phyloP scores from a whole-genome alignment of 2,113 vertebrate genomes.

The Picathartes gymnocephalus region DNA sequence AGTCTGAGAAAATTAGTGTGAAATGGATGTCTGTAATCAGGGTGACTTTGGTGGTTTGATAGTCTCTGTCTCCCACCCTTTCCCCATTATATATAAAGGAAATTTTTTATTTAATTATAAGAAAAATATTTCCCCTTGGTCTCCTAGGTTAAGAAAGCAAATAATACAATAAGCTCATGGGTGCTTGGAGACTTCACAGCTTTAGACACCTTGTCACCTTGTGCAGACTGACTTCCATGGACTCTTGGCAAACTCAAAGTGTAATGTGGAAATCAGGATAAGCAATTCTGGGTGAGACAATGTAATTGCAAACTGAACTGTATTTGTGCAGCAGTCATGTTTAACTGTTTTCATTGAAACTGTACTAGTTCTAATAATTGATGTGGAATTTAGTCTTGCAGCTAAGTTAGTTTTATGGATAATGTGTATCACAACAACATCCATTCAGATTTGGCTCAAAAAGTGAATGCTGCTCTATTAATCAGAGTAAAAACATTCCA shows the following conservation, averaged over 20 bases:
- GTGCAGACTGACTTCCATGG: accelerated
- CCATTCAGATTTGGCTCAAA: background rate
- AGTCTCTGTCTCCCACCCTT: background rate
- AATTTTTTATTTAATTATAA: background rate
- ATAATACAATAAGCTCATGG: background rate
- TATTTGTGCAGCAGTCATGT: background rate
- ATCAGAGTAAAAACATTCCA: background rate
- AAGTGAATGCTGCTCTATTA: background rate
- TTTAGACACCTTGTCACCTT: background rate
- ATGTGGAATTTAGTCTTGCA: background rate
- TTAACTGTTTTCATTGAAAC: background rate
- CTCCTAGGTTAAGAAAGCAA: background rate
- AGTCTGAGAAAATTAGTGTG: background rate
- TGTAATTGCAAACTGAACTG: background rate
- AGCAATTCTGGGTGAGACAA: background rate
- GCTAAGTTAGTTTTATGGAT: background rate
- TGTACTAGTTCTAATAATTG: background rate
- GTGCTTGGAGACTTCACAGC: background rate
- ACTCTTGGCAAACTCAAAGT: background rate
- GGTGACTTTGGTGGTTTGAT: background rate
- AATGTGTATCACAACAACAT: background rate
- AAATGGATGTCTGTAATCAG: background rate
- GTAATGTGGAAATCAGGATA: background rate
- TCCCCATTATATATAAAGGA: background rate
- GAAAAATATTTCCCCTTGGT: background rate